phyloP scores from a whole-genome alignment of 2,113 vertebrate species.

The Hemichromis elongatus region DNA sequence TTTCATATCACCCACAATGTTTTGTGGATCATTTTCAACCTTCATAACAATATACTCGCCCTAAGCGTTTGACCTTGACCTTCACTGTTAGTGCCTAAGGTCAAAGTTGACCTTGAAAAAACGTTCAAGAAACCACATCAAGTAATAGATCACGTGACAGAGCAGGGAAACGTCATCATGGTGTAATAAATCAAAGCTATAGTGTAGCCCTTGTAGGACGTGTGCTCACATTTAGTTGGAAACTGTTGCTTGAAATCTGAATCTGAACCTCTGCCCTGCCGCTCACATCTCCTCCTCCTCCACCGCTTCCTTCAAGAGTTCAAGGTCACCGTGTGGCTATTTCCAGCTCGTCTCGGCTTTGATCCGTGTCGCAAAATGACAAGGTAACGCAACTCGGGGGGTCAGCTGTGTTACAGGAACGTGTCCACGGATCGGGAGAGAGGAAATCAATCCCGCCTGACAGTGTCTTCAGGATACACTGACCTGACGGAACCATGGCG shows the following conservation, averaged over 20 bases:
- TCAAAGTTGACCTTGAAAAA: neutral
- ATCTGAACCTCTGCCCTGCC: constrained; percentile 49
- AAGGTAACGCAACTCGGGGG: constrained; percentile 87
- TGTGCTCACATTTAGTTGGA: neutral
- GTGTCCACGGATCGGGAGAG: constrained; percentile 81
- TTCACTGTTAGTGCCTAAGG: neutral
- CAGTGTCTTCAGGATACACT: constrained; percentile 95
- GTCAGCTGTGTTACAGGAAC: constrained; percentile 95
- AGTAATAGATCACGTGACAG: neutral
- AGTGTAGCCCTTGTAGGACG: neutral
- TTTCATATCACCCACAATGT: neutral
- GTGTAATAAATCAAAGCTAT: neutral
- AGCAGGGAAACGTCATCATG: accelerated
- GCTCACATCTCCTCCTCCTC: constrained; percentile 62
- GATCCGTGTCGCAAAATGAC: constrained; percentile 92
- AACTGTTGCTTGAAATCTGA: neutral
- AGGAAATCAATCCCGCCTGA: constrained; percentile 95
- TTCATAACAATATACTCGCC: too few species aligned
- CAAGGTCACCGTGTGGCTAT: constrained; percentile 93
- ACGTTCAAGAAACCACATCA: neutral
- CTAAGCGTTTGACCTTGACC: neutral
- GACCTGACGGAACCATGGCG: constrained; percentile 76
- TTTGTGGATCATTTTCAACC: neutral
- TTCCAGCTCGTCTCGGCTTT: constrained; percentile 90
- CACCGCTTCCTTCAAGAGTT: constrained; percentile 74